Percentiles rank a stretch among this genome's conserved stretches.
phyloP scores from a whole-genome alignment of 2,113 vertebrate species.

The Sinocyclocheilus grahami region DNA sequence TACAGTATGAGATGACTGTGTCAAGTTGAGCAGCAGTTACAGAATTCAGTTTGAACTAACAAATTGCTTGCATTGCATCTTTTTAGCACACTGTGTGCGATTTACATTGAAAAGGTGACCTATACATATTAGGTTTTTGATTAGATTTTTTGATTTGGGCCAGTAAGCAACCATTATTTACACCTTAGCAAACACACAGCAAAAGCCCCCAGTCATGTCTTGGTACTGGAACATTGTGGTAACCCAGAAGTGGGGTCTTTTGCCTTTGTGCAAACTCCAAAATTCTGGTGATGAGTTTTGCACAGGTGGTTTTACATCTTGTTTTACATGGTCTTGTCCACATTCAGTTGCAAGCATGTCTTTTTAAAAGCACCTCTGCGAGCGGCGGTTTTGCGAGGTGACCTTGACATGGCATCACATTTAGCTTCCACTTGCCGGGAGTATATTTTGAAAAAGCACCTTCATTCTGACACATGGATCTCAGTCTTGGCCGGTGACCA shows the following conservation, averaged over 20 bases:
- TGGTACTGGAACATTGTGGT: too few relatives aligned
- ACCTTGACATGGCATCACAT: conserved; percentile 64
- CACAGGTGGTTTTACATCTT: not conserved
- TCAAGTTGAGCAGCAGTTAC: not conserved
- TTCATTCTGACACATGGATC: conserved; percentile 77
- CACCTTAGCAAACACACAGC: too few relatives aligned
- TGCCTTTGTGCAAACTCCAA: too few relatives aligned
- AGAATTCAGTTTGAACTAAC: not conserved
- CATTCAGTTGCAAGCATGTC: not conserved
- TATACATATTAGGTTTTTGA: too few relatives aligned
- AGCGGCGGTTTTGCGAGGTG: conserved; percentile 58
- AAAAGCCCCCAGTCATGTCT: too few relatives aligned
- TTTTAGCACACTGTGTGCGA: too few relatives aligned
- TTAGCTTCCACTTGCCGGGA: conserved; percentile 60
- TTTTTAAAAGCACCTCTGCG: not conserved
- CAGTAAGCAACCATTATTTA: too few relatives aligned
- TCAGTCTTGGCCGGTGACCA: conserved; percentile 81
- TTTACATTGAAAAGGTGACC: too few relatives aligned
- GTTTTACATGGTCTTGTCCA: not conserved
- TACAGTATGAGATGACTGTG: not conserved
- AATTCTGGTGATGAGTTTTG: not conserved
- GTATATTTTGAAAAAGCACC: conserved; percentile 67
- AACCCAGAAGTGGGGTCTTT: too few relatives aligned
- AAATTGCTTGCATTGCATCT: too few relatives aligned
- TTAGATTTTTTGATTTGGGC: too few relatives aligned